These are phyloP conservation scores for Buathra laborator DNA, from an alignment of 2,888 invertebrate genomes.

Conservation along the genomic window DNA sequence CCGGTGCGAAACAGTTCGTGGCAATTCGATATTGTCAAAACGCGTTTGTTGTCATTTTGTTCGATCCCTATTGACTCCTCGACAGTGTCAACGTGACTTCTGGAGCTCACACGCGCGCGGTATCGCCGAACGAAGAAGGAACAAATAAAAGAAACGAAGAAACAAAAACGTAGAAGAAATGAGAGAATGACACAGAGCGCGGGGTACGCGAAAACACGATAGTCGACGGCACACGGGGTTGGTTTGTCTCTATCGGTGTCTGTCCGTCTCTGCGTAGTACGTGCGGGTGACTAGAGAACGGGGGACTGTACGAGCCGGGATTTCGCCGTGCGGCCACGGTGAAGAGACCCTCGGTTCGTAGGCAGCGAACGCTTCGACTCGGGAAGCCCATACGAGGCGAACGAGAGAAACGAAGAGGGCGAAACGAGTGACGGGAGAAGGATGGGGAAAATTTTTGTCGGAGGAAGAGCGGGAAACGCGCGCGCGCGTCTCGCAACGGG, in stretches of 20 bases:
- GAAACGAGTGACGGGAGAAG: constrained; percentile 55
- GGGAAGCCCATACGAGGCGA: constrained; percentile 61
- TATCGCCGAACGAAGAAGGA: constrained; percentile 4
- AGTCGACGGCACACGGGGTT: constrained; percentile 46
- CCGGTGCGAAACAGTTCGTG: constrained; percentile 24
- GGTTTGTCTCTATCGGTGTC: constrained; percentile 22
- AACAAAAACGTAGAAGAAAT: constrained; percentile 18
- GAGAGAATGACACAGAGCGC: constrained; percentile 9
- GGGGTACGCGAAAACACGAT: constrained; percentile 44
- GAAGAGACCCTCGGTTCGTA: constrained; percentile 46
- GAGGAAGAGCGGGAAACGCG: constrained; percentile 69
- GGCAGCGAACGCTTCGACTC: constrained; percentile 20
- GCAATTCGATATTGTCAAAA: constrained; percentile 19
- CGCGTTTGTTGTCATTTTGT: constrained; percentile 16
- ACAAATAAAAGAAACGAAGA: neutral
- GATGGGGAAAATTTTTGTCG: constrained; percentile 67
- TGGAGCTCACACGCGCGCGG: constrained; percentile 12
- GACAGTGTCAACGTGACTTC: neutral
- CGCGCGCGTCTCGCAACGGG: constrained; percentile 52
- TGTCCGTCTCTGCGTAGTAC: constrained; percentile 69
- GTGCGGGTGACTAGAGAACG: constrained; percentile 70
- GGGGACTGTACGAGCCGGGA: constrained; percentile 67
- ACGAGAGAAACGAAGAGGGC: constrained; percentile 49
- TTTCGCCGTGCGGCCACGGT: constrained; percentile 62
- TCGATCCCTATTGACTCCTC: neutral